Base-by-base conservation (phyloP, 2,113 vertebrate species). In the Ceuthmochares aereus region DNA sequence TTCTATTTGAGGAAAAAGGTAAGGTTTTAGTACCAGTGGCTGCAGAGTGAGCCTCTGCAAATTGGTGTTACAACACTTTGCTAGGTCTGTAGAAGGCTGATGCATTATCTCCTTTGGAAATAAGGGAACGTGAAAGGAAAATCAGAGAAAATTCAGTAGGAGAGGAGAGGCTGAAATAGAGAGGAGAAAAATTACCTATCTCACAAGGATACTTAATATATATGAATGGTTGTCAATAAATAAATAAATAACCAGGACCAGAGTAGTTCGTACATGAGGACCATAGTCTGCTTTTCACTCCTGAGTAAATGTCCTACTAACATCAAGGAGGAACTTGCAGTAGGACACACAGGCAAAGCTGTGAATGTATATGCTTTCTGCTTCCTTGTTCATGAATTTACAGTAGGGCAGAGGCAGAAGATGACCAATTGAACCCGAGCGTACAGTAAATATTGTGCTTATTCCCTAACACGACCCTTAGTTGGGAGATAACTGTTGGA, bases 1-100 rank as follows among this genome's bases (percentile, higher is more conserved):
- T 86, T 90, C 91, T 59, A 37, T 51, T 91, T 80, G 30, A 83
- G 76, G 89, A 34, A 45, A 76, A 86, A 92, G 72, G 58, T 82
- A 63, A 82, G 42, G 19, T 54, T 85, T 76, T 34, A 63, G 54
- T 62, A 42, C 36, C n/a, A 7, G 59, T 32, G 47, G 60, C 62
- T 84, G 67, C 52, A 47, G 29, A 26, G 14, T 22, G 52, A 59
- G 9, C 34, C 59, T 68, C 34, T 64, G 11, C 2, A 87, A 89
- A 54, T 1, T 13, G 54, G 10, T 34, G 52, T 90, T 85, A 47
- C 82, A 49, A 21, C 74, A 78, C 27, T 37, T 55, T 78, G 16
- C 36, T 69, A 51, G 15, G 6, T 30, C 77, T 87, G 59, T 10
- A 78, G 64, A 32, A 47, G 56, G 9, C 58, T 82, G 85, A 30